Base-by-base conservation (phyloP, 1,140 invertebrate genomes). In the Listronotus bonariensis region DNA sequence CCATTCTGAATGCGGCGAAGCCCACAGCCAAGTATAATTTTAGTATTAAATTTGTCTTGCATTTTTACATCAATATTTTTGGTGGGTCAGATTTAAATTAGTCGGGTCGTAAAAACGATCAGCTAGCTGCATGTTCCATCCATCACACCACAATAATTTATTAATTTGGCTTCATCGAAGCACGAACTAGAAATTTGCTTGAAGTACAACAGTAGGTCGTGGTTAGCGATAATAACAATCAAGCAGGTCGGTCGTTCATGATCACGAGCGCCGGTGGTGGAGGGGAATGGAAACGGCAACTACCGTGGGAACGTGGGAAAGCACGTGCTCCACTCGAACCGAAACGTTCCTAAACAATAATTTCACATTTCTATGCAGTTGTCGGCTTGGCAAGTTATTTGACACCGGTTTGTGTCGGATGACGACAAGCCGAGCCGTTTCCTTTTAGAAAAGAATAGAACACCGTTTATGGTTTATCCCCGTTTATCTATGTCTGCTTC, bases 241-340 rank as follows among this genome's bases (percentile, higher is more conserved):
- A 36, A 20, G 20, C 48, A 17, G 20, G 18, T 51, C 48, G 48
- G 12, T 51, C 48, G 48, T 51, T 51, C 48, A 51, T 36, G 48
- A 31, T 51, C 48, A 32, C 48, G 32, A 51, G 32, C 48, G 48
- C 20, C n/a, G 1, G 48, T 3, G 48, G 20, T 7, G 14, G 20
- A n/a, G 48, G 32, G 20, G 48, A 6, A 18, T 1, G 7, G 48
- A 7, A 15, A 17, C 8, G 20, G 20, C 32, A 51, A 51, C 48
- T 51, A 36, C 48, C 48, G 48, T 51, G 48, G 48, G 48, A 51
- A 51, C 48, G 48, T 51, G 48, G 48, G 48, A 51, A 51, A 51
- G 48, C 48, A 51, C 48, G 48, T 51, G 48, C 48, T 31, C 20
- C 7, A 14, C 20, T 36, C 18, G 48, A 15, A 32, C 15, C 48